Evolutionary conservation across 2,888 invertebrate genomes (phyloP).

Genomic region (Leucozona laternaria): DNA sequence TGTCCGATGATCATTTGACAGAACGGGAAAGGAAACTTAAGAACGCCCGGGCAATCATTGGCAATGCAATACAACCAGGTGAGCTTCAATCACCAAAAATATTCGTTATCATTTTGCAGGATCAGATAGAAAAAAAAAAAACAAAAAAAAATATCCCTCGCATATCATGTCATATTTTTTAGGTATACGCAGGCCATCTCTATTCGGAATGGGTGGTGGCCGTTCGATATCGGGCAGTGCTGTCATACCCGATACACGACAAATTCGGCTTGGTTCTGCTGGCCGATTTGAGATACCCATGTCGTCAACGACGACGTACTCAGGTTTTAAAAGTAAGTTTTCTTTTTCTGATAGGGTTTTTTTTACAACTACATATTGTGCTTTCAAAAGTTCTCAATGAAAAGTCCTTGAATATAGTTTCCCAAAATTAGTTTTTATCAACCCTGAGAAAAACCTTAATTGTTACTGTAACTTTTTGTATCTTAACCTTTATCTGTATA

Average conservation of each 20-base stretch:
- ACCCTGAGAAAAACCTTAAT: conserved; percentile 14
- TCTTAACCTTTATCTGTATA: background rate
- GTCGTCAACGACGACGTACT: conserved; percentile 60
- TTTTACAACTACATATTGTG: conserved; percentile 45
- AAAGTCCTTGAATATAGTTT: conserved; percentile 36
- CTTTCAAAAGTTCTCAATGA: conserved; percentile 42
- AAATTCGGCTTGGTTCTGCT: conserved; percentile 76
- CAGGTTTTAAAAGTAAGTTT: conserved; percentile 74
- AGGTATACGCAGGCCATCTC: conserved; percentile 87
- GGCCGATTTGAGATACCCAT: conserved; percentile 76
- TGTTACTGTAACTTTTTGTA: conserved; percentile 24
- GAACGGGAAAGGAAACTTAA: conserved; percentile 86
- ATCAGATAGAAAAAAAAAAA: conserved; percentile 76
- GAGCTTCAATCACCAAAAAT: conserved; percentile 73
- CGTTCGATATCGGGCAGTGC: conserved; percentile 86
- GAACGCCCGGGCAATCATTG: conserved; percentile 89
- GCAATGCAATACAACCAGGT: conserved; percentile 87
- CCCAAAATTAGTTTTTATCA: conserved; percentile 10
- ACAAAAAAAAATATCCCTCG: conserved; percentile 70
- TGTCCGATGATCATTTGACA: conserved; percentile 81
- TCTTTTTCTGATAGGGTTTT: conserved; percentile 62
- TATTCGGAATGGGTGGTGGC: conserved; percentile 84
- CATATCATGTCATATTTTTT: conserved; percentile 78
- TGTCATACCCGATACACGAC: conserved; percentile 77
- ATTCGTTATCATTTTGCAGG: conserved; percentile 68